phyloP scores from a whole-genome alignment of 2,113 vertebrate species.

The Gasterosteus aculeatus region DNA sequence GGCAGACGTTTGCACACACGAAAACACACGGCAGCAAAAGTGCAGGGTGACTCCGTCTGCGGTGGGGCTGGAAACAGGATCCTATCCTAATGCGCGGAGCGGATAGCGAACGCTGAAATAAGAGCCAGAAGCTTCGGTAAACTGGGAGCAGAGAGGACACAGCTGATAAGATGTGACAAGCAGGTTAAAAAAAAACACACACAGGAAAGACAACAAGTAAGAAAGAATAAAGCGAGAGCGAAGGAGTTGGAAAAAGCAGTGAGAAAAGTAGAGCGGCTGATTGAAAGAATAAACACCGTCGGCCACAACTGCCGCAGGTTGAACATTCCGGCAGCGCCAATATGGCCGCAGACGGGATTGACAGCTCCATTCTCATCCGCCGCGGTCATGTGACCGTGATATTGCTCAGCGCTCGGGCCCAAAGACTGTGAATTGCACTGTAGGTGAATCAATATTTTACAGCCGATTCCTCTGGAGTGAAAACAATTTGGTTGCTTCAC shows the following conservation, averaged over 20 bases:
- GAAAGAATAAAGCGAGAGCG: neutral
- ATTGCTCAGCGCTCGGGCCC: neutral
- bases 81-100: neutral
- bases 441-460: neutral
- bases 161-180: slow-evolving; percentile 27
- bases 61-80: neutral
- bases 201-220: neutral
- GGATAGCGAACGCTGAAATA: slow-evolving; percentile 1
- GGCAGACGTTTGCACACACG: neutral
- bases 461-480: slow-evolving; percentile 5
- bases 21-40: neutral
- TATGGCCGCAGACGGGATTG: slow-evolving; percentile 29
- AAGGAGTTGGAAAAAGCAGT: slow-evolving; percentile 12
- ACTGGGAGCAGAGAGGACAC: slow-evolving; percentile 25
- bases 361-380: slow-evolving; percentile 25
- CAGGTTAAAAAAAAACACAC: neutral
- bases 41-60: neutral
- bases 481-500: neutral
- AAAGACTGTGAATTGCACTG: slow-evolving; percentile 1
- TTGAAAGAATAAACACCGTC: slow-evolving; percentile 25
- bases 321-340: slow-evolving; percentile 44
- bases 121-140: slow-evolving; percentile 20
- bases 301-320: slow-evolving; percentile 49
- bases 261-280: neutral
- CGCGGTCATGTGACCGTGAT: slow-evolving; percentile 6